Percentiles rank a stretch among this genome's conserved stretches.
These are phyloP conservation scores for Rachycentron canadum DNA, from an alignment of 2,797 vertebrate genomes.

Conservation along the genomic window DNA sequence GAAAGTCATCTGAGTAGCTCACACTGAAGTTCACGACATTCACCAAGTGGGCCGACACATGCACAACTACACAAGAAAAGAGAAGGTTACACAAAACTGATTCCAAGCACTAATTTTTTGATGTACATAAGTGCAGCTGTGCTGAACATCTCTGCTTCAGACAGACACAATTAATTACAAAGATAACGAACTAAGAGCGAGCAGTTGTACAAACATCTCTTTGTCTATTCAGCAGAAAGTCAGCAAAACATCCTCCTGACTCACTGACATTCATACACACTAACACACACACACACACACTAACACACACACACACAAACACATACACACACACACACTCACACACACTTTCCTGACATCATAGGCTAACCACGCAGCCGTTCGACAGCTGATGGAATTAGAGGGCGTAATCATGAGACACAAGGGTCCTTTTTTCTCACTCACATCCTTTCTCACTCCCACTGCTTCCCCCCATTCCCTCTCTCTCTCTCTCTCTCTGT, in stretches of 20 bases:
- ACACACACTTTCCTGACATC: conserved; percentile 71
- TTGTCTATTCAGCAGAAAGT: conserved; percentile 76
- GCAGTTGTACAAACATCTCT: conserved; percentile 55
- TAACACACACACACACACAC: conserved; percentile 5
- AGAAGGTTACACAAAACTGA: conserved; percentile 27
- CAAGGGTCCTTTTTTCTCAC: conserved; percentile 69
- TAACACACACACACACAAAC: conserved; percentile 31
- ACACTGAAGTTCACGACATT: conserved; percentile 93
- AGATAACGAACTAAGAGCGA: conserved; percentile 33
- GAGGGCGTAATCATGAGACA: conserved; percentile 76
- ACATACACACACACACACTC: conserved; percentile 45
- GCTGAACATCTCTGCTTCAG: conserved; percentile 11
- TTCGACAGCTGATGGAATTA: conserved; percentile 79
- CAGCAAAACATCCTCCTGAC: conserved; percentile 70
- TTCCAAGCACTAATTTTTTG: conserved; percentile 9
- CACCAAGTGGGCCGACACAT: conserved; percentile 93
- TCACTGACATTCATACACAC: conserved; percentile 40
- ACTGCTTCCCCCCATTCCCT: conserved; percentile 3
- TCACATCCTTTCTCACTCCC: conserved; percentile 63
- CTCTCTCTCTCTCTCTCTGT: not conserved
- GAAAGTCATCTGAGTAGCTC: conserved; percentile 91
- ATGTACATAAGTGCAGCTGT: not conserved
- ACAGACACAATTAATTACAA: conserved; percentile 30
- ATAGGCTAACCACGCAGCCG: conserved; percentile 67
- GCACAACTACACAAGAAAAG: conserved; percentile 81